Evolutionary conservation across 1,140 invertebrate species (phyloP), one percentile per base, ranked within the genome.

Genomic region (Brachionus plicatilis): DNA sequence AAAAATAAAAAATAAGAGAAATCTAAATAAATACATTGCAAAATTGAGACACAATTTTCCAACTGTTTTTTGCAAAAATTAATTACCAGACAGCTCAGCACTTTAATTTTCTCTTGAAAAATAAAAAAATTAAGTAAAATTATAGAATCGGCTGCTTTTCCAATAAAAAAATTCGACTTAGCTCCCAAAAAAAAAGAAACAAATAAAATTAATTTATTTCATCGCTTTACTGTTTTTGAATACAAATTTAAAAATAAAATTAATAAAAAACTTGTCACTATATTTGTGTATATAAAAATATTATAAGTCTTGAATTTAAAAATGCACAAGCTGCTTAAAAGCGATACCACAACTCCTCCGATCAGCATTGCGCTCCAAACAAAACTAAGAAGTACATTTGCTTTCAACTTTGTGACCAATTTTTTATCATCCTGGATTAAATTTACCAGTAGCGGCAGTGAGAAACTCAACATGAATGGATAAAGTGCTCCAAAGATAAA

Each of bases 201-300:
- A 24, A 4, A 6, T 6, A 29, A 24, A 68, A 27, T 33, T 3
- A 47, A 47, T 47, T 47, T 12, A 47, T 3, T 47, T 76, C 45
- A 76, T 76, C 72, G 72, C 9, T 76, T 76, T 53, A 76, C 9
- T 45, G 11, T 14, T 53, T 76, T 50, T 29, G 72, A 76, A 37
- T 76, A 76, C 20, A 76, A 76, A 53, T 29, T 76, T 50, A 76
- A 76, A 50, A 50, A 47, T 76, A 76, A 50, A 50, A 50, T 76
- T 53, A 76, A 76, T 50, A 76, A 24, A 47, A 76, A 76, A 76
- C 72, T 76, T 12, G 45, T 27, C 24, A 47, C 20, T 76, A 76
- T 76, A 50, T 76, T 76, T 27, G 72, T 50, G 17, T 76, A 76
- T 24, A 76, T 76, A 47, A 76, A 76, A 27, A 76, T 27, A 29